Percentiles rank a stretch among this genome's conserved stretches.
phyloP scores from a whole-genome alignment of 2,888 invertebrate species.

The Drosophila melanosoma region DNA sequence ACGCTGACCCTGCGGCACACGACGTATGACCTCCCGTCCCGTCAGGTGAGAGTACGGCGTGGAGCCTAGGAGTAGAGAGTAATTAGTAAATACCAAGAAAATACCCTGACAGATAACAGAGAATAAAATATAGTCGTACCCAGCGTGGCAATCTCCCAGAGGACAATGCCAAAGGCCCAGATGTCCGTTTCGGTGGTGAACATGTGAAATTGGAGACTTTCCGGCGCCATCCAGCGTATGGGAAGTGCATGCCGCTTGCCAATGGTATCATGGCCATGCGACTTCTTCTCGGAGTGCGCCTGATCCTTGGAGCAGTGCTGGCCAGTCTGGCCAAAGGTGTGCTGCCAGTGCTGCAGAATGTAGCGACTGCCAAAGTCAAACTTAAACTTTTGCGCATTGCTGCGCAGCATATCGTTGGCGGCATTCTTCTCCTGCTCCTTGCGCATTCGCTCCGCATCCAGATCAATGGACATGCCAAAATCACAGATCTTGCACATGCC shows the following conservation, averaged over 20 bases:
- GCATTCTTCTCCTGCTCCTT: constrained; percentile 79
- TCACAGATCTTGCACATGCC: constrained; percentile 95
- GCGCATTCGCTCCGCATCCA: constrained; percentile 83
- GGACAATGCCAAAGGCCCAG: constrained; percentile 94
- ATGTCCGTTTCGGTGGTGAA: constrained; percentile 94
- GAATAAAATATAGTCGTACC: constrained; percentile 85
- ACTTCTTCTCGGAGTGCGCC: constrained; percentile 65
- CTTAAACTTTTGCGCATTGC: constrained; percentile 80
- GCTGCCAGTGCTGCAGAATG: constrained; percentile 83
- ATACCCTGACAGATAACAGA: too few species aligned
- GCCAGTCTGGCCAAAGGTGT: constrained; percentile 67
- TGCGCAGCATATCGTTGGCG: constrained; percentile 77
- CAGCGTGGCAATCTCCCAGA: constrained; percentile 95
- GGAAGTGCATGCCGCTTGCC: constrained; percentile 84
- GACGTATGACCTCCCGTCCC: constrained; percentile 92
- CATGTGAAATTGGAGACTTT: constrained; percentile 91
- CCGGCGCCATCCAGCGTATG: constrained; percentile 93
- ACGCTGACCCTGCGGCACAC: constrained; percentile 91
- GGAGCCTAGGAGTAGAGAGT: constrained; percentile 87
- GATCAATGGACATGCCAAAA: constrained; percentile 93
- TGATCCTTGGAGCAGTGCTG: constrained; percentile 64
- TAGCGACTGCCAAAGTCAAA: constrained; percentile 83
- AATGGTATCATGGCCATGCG: constrained; percentile 82
- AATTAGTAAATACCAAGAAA: too few species aligned
- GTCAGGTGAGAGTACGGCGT: constrained; percentile 95